Evolutionary conservation across 2,888 invertebrate species (phyloP), one percentile per base, ranked within the genome.

Genomic region (Dicroscelio sp.): DNA sequence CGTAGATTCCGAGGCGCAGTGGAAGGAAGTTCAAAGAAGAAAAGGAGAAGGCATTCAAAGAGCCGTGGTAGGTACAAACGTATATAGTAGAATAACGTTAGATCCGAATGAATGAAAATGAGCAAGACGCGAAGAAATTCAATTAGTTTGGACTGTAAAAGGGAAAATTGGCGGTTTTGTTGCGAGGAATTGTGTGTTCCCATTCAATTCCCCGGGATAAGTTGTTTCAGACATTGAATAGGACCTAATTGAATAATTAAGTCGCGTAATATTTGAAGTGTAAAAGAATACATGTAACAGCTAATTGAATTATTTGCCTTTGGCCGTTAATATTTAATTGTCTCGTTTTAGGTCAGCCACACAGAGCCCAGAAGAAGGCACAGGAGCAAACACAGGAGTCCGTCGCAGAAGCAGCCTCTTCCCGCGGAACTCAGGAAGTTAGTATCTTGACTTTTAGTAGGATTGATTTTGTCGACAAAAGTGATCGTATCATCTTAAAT

Each of bases 1-100:
- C 95, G 98, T 99, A 69, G 99, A 99, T 96, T 99, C 99, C 10
- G 98, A 98, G 94, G 98, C 98, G 79, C 99, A 99, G 96, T 99
- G 99, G 99, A 98, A 98, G 94, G 99, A 99, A 97, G 98, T 98
- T 65, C 98, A 99, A 96, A 98, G 98, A 95, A 98, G 98, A 94
- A 98, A 98, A 96, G 98, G 98, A 60, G 97, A 97, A 91, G 97
- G 96, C 76, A 96, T 96, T 92, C 96, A 97, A 94, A 96, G 96
- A 94, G 96, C 96, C 71, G 96, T 96, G 86, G 96, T 96, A 92
- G 95, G 96, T 95, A 93, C 52, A 86, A 86, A 69, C 67, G 67
- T 85, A 80, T 69, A 80, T n/a, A n/a, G 58, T 52, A 43, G 58
- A 89, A 80, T 80, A 90, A 73, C 35, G 71, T 86, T 82, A 82